Conservation (phyloP, 2,797 vertebrate genomes). For the Cheracebus regulus region DNA sequence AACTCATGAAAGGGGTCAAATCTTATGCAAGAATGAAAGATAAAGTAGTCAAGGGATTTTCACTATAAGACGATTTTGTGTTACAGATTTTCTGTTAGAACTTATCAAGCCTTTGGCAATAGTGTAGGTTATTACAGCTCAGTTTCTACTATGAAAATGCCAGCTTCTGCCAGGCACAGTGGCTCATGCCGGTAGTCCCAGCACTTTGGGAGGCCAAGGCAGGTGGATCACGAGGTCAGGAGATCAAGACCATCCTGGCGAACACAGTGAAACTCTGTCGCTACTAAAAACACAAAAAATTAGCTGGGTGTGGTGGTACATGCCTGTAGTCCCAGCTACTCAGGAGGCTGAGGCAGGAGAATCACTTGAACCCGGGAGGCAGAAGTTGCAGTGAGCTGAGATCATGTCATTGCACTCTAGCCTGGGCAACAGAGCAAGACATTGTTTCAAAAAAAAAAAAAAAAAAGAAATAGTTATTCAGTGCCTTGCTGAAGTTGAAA, state of each 20-base stretch:
- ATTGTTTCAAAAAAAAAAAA: background rate
- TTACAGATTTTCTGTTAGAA: background rate
- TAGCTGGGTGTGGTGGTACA: too few relatives aligned
- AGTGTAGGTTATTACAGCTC: background rate
- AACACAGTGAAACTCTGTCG: too few relatives aligned
- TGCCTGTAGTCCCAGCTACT: too few relatives aligned
- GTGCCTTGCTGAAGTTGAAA: background rate
- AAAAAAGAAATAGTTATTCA: background rate
- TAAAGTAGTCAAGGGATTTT: background rate
- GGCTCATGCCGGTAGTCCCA: too few relatives aligned
- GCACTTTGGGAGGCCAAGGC: too few relatives aligned
- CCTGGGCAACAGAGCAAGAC: background rate
- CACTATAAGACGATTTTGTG: background rate
- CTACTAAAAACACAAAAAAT: too few relatives aligned
- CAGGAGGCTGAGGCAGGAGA: too few relatives aligned
- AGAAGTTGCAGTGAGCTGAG: background rate
- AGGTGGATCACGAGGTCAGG: too few relatives aligned
- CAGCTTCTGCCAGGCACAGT: background rate
- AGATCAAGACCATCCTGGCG: too few relatives aligned
- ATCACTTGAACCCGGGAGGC: background rate
- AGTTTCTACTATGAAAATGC: background rate
- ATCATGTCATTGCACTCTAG: background rate
- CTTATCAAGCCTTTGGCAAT: background rate
- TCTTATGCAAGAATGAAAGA: background rate
- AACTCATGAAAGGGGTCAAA: background rate